Evolutionary conservation across 2,888 invertebrate genomes (phyloP), one percentile per base, ranked within the genome.

Genomic region (Gymnocheta viridis): DNA sequence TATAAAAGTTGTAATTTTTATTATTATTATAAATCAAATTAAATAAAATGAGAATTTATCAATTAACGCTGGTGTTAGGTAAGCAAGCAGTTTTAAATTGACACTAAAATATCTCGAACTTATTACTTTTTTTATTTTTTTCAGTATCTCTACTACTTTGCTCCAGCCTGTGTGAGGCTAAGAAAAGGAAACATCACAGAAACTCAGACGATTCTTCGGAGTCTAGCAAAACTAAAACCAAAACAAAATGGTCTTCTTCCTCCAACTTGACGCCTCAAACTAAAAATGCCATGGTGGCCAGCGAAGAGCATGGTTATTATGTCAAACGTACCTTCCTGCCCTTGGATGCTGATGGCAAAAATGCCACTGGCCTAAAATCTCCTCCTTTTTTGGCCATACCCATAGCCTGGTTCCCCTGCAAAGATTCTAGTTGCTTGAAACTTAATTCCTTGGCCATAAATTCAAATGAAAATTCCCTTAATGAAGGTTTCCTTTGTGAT

Each of bases 221-320:
- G 14, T 78, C 86, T 0, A 77, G 86, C 6, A 88, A 86, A 66
- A 79, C 88, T 9, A 90, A 90, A 82, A 89, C 90, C 9, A 90
- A 90, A 79, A 90, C 91, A 0, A 90, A 90, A 77, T 90, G 91
- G 91, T 89, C 90, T 0, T 88, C 85, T 7, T 88, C 90, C 3
- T 87, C 89, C 4, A 87, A 89, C 17, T 76, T 88, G 67, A 84
- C 86, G 6, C 64, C 76, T 0, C 86, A 82, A 64, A 69, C 70
- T 14, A 70, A 74, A 29, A 87, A 85, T 38, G 69, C 87, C 0
- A 89, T 89, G 82, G 87, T 90, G 0, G 87, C 90, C 44, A 89
- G 88, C 14, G 90, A 90, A 54, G 90, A 90, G 69, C 90, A 90
- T 51, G 89, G 89, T 24, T 90, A 90, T 82, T 90, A 90, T 82